Base-by-base conservation (phyloP, 1,140 invertebrate species). In the Ceratoteleas bidentatus region DNA sequence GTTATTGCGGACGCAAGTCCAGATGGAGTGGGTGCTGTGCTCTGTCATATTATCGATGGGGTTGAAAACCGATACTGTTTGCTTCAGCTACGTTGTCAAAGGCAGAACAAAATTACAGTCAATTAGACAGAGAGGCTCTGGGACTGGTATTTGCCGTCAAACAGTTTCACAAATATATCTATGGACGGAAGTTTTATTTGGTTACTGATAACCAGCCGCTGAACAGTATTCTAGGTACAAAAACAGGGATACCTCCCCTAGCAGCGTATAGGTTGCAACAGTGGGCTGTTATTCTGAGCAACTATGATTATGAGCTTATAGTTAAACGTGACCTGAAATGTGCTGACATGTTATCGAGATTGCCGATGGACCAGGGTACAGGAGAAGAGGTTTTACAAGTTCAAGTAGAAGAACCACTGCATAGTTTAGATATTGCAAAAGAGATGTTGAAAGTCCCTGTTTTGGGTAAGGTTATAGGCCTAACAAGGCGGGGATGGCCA, bases 101-200 rank as follows among this genome's bases (percentile, higher is more conserved):
- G 3, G 84, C 87, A 36, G 90, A 93, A 84, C 32, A 81, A 45
- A 91, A 92, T 47, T 92, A 93, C 69, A 89, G 87, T 24, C 89
- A 92, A 69, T 89, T 92, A 8, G 90, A 93, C 47, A 88, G 90
- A 60, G 92, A 93, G 83, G 84, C 91, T 0, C 73, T 92, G 0
- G 90, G 91, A 0, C 88, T 92, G 14, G 84, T 92, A 8, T 93
- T 92, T 82, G 87, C 86, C 0, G 86, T 89, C 0, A 87, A 89
- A 72, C 64, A 85, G 14, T 92, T 91, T 83, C 88, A 91, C 75
- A 88, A 90, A 62, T 92, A 87, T 79, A 78, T 91, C 15, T 90
- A 87, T 75, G 88, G 88, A 0, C 58, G 82, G 10, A 50, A 79
- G 7, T 75, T 81, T 57, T 14, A 47, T 11, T 57, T 90, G 14